phyloP scores from a whole-genome alignment of 2,797 vertebrate species.

The Peromyscus aztecus region DNA sequence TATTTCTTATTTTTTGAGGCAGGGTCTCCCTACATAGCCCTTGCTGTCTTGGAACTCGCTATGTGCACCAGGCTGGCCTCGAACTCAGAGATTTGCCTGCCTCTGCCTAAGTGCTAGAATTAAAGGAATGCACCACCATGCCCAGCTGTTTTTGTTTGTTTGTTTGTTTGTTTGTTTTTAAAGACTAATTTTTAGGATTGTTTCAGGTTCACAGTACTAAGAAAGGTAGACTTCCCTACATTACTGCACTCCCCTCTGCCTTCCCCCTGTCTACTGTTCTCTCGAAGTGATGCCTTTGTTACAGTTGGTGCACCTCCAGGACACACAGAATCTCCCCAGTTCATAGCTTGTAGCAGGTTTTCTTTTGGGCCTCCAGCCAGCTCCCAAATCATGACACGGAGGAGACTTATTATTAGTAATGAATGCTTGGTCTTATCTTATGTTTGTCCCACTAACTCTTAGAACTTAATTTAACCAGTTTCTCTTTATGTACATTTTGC shows the following conservation, averaged over 20 bases:
- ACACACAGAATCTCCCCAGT: not conserved
- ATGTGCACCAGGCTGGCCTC: not conserved
- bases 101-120: not conserved
- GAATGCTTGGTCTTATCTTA: no score
- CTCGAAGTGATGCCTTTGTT: not conserved
- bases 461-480: no score
- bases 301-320: not conserved
- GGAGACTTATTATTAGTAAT: no score
- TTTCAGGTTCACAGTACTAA: not conserved
- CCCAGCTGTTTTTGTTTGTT: not conserved
- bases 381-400: no score
- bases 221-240: not conserved
- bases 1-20: not conserved
- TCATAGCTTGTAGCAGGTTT: no score
- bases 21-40: not conserved
- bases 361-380: no score
- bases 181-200: not conserved
- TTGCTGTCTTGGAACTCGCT: not conserved
- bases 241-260: not conserved
- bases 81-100: not conserved
- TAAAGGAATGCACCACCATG: not conserved
- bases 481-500: no score
- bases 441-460: no score
- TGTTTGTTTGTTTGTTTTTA: not conserved
- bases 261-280: no score